Base-by-base conservation (phyloP, 37 sponge, comb jelly and placozoan species). In the Hexactinellida sp. region DNA sequence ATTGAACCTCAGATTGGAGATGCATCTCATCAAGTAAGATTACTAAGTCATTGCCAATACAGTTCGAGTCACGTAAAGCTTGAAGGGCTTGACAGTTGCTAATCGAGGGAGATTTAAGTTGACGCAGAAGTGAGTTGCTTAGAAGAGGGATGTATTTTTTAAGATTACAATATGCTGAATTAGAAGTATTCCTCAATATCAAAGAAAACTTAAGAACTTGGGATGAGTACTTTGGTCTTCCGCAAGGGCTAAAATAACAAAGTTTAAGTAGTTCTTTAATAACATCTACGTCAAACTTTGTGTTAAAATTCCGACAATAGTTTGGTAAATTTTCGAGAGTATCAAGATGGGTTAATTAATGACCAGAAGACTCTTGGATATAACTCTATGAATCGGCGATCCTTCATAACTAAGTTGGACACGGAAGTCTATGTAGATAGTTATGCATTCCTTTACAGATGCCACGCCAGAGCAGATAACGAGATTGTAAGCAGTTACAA, bases 241-340 rank as follows among this genome's bases (percentile, higher is more conserved):
- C 76, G 25, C 76, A 63, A 63, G 76, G 25, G 28, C 76, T 63
- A 63, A 63, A 63, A 63, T 63, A 63, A 63, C 76, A 25, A 63
- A 63, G 25, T 63, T 63, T 9, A 47, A 63, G 25, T 63, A 63
- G 76, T 63, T 63, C 76, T 63, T 63, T 63, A 63, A 63, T 63
- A 63, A 23, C 76, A 63, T 63, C 32, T 21, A 32, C 76, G 13
- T 32, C 76, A n/a, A 63, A 63, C 30, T 63, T 3, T 32, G 76
- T 25, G 25, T 28, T 7, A 63, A 63, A 63, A 63, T 63, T 32
- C 34, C 76, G 30, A 63, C 76, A 63, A 28, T 63, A 63, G 21
- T 32, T 63, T 63, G 76, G 76, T 63, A 63, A 63, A 63, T 63
- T n/a, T 63, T 63, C 76, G 13, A 63, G 76, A 63, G 13, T n/a